Base-by-base conservation (phyloP, 1,140 invertebrate species). In the Zophobas morio region DNA sequence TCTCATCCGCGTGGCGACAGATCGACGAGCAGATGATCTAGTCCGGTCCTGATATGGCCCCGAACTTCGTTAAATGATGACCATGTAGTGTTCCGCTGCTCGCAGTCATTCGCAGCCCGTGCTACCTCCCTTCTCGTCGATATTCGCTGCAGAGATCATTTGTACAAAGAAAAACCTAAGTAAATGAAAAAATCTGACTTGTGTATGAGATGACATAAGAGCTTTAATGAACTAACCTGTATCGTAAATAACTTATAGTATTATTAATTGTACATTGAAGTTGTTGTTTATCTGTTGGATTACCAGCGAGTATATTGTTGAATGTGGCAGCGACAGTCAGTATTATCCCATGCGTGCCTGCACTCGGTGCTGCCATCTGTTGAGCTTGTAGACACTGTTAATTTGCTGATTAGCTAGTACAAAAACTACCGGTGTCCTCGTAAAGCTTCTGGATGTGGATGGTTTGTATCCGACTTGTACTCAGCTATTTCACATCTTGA, bases 1-100 rank as follows among this genome's bases (percentile, higher is more conserved):
- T 87, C 88, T 99, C 81, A 87, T 98, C 80, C 90, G 92, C 79
- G 89, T 93, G 80, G 96, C 95, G 79, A 98, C 96, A 78, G 96
- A 97, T 84, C 92, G 95, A 82, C 88, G 89, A 83, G 88, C 89
- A 78, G 93, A 91, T 80, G 90, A 89, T 49, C 81, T 86, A 74
- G 75, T 56, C 63, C 83, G 83, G 47, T 85, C 85, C 70, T 85
- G 85, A 85, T 86, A 84, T 81, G 83, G 78, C 60, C 32, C 72
- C 32, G 70, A 51, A 35, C 32, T 54, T 20, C 39, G 33, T 51
- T 78, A 71, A 79, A 73, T 57, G 20, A 20, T 78, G 81, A 84
- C 83, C 82, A 83, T 82, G 83, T 84, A 84, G 83, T 84, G 83
- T 83, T 84, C 83, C 79, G 78, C 80, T 84, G 80, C 80, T 79